Evolutionary conservation across 2,113 vertebrate species (phyloP).

Genomic region (Gallinago undulata): DNA sequence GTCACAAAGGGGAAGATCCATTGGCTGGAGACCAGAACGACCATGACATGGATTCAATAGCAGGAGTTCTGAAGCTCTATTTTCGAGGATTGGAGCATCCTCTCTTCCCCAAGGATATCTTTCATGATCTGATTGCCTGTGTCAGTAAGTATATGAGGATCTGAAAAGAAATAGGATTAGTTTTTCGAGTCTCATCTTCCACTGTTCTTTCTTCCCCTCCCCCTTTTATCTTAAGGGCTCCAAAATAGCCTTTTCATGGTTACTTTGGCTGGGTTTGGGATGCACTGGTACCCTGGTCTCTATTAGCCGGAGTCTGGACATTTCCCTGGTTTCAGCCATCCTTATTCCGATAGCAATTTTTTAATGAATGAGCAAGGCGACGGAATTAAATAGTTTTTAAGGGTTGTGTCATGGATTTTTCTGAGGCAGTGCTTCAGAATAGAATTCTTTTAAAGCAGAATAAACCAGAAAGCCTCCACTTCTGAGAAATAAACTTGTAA

Average conservation of each 20-base stretch:
- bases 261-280: background rate
- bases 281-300: background rate
- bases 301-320: background rate
- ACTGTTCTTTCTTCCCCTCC: background rate
- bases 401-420: background rate
- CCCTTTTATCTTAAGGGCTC: background rate
- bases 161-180: background rate
- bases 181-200: background rate
- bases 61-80: conserved; percentile 96
- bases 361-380: background rate
- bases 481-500: background rate
- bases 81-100: conserved; percentile 93
- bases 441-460: background rate
- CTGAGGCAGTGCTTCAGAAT: background rate
- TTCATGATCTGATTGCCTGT: conserved; percentile 94
- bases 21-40: conserved; percentile 97
- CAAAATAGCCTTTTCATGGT: background rate
- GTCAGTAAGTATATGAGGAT: conserved; percentile 86
- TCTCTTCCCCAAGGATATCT: conserved; percentile 98
- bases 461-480: background rate
- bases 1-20: conserved; percentile 88
- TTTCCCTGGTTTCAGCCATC: background rate
- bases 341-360: background rate
- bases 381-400: background rate
- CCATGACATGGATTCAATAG: conserved; percentile 98